Evolutionary conservation across 92 coral and sea anemone genomes (phyloP), one percentile per base, ranked within the genome.

Genomic region (Zoanthus sociatus): DNA sequence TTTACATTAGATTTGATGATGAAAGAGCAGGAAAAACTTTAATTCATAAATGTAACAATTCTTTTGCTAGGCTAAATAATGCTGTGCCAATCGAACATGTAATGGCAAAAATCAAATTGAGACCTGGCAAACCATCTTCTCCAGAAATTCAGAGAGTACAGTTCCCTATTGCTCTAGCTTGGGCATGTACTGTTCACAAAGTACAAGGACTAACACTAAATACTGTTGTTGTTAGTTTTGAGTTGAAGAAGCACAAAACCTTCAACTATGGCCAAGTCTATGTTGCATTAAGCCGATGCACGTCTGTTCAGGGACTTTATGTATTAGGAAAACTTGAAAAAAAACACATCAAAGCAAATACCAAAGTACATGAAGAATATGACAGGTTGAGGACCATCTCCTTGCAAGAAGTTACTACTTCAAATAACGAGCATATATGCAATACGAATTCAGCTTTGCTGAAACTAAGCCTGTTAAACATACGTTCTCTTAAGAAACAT

Each of bases 1-100:
- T 93, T 5, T 91, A 93, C 73, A 87, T 93, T 9, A 93, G 84
- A 44, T 89, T 94, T 89, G 93, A 94, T 84, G 96, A 92, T 72
- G 31, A 30, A 26, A 54, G 73, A 46, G 96, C 94, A 33, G 96
- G 96, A 10, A 71, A 72, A 31, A 76, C 30, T 15, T 0, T 87
- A 44, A 88, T 93, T 6, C 13, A 88, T 13, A 87, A 83, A 15
- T 3, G 77, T 44, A 74, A 16, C 53, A 54, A 91, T 60, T 14
- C 64, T 1, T 92, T 79, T 87, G 96, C 90, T 16, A 89, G 55
- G 87, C 86, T 89, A 78, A 69, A 89, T 72, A 73, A 73, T 21
- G 88, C 77, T 67, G 94, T 94, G 11, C 96, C 94, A 7, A 88
- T 89, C 64, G 53, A 82, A 51, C 94, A 90, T 10, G 75, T 93